A percentile compares a stretch with the other conserved stretches of the same genome.
These are phyloP conservation scores for Leptinotarsa peninsularis DNA, from an alignment of 2,888 invertebrate species.

Conservation along the genomic window DNA sequence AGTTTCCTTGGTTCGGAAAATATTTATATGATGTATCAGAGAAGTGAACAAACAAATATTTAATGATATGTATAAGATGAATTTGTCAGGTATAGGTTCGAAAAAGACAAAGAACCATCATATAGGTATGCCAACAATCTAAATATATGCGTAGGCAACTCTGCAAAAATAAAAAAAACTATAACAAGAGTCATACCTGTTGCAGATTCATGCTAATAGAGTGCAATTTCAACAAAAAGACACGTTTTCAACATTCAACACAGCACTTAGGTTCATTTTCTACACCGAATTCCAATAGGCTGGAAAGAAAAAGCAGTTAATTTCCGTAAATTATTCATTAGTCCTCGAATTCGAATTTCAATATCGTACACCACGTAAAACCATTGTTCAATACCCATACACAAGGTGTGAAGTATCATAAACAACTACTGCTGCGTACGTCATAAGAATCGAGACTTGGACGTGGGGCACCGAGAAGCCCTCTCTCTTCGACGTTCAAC, in stretches of 20 bases:
- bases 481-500: constrained; percentile 34
- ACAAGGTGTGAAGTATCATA: constrained; percentile 41
- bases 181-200: constrained; percentile 31
- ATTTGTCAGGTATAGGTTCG: background rate
- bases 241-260: constrained; percentile 27
- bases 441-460: constrained; percentile 35
- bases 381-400: constrained; percentile 32
- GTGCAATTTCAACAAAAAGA: constrained; percentile 27
- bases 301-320: background rate
- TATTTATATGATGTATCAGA: no score
- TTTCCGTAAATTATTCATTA: constrained; percentile 11
- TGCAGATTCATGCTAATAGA: constrained; percentile 41
- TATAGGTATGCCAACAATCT: background rate
- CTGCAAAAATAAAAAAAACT: constrained; percentile 12
- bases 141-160: constrained; percentile 25
- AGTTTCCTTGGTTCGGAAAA: no score
- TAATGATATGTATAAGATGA: no score
- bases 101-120: background rate
- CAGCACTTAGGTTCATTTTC: constrained; percentile 8
- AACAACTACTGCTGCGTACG: constrained; percentile 42
- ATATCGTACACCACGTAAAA: constrained; percentile 28
- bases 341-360: constrained; percentile 6
- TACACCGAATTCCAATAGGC: background rate
- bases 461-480: constrained; percentile 37
- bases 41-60: no score